Conservation (phyloP, 1,140 invertebrate genomes). For the Drosophila setifemur region DNA sequence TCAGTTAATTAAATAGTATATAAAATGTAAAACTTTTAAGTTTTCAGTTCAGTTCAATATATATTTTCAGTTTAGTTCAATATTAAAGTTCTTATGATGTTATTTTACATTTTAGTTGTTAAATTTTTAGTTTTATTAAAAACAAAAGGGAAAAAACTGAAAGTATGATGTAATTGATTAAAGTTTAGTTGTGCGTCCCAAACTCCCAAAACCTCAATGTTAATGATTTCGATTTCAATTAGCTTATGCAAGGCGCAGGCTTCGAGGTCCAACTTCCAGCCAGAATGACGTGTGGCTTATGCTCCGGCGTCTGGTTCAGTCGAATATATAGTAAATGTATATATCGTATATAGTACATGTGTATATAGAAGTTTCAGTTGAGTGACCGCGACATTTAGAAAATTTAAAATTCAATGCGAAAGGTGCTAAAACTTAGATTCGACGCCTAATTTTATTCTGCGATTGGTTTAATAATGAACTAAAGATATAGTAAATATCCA, state of each 20-base stretch:
- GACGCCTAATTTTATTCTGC: slow-evolving; percentile 26
- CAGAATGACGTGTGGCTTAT: slow-evolving; percentile 34
- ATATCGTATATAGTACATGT: background rate
- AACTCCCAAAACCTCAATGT: slow-evolving; percentile 6
- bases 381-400: slow-evolving; percentile 46
- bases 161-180: slow-evolving; percentile 11
- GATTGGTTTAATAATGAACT: background rate
- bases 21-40: too few relatives aligned
- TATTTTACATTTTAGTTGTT: too few relatives aligned
- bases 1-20: too few relatives aligned
- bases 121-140: too few relatives aligned
- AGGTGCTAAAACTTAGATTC: slow-evolving; percentile 38
- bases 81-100: too few relatives aligned
- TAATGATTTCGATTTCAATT: slow-evolving; percentile 35
- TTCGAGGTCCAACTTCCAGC: slow-evolving; percentile 7
- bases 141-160: too few relatives aligned
- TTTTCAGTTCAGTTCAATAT: too few relatives aligned
- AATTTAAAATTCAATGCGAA: slow-evolving; percentile 51
- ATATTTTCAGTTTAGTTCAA: too few relatives aligned
- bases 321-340: slow-evolving; percentile 17
- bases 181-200: slow-evolving; percentile 5
- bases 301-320: slow-evolving; percentile 17
- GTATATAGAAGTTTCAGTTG: slow-evolving; percentile 32
- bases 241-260: slow-evolving; percentile 19
- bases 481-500: background rate